phyloP scores from a whole-genome alignment of 2,888 invertebrate genomes.

The Athripsodes cinereus region DNA sequence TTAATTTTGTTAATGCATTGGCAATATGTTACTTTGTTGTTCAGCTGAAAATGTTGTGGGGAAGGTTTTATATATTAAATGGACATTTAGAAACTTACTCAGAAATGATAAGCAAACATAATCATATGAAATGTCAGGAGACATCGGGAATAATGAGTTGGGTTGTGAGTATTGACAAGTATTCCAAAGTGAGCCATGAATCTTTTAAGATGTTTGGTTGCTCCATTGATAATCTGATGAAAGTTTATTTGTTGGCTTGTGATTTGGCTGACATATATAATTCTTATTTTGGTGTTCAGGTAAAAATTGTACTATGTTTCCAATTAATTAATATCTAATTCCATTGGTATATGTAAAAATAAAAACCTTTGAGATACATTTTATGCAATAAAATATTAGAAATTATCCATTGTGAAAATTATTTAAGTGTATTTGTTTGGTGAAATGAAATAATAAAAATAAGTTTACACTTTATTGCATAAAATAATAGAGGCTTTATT shows the following conservation, averaged over 20 bases:
- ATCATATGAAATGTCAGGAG: not conserved
- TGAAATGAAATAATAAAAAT: no score
- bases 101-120: not conserved
- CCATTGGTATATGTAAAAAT: no score
- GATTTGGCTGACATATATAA: constrained; percentile 11
- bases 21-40: constrained; percentile 5
- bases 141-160: not conserved
- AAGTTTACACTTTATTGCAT: no score
- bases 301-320: not conserved
- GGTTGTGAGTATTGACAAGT: not conserved
- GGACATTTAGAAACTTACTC: constrained; percentile 3
- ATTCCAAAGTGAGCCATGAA: not conserved
- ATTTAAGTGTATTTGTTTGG: no score
- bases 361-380: no score
- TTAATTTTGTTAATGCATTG: constrained; percentile 5
- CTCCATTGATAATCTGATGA: constrained; percentile 11
- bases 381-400: no score
- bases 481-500: no score
- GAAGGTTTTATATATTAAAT: constrained; percentile 12
- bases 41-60: constrained; percentile 9
- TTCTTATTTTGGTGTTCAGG: constrained; percentile 10
- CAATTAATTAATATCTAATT: no score
- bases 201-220: not conserved
- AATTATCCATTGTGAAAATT: no score
- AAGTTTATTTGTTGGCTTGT: constrained; percentile 15